Evolutionary conservation across 2,797 vertebrate genomes (phyloP), one percentile per base, ranked within the genome.

Genomic region (Sitta carolinensis): DNA sequence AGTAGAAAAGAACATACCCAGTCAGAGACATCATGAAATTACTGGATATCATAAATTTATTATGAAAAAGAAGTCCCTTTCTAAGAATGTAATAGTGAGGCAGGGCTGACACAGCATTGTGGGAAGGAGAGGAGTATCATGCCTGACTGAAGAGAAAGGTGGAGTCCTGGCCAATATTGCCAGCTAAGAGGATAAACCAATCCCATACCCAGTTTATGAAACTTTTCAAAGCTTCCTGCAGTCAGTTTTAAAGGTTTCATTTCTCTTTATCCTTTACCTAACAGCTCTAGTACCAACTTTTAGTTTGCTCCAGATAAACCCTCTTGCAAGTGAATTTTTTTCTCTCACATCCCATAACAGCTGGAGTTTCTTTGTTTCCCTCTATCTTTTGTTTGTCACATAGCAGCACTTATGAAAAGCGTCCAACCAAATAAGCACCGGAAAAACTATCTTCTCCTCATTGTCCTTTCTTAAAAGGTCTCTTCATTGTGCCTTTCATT

Each of bases 291-390:
- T 61, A 38, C 29, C 59, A 29, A 52, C 63, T 67, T 94, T 69
- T 32, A 38, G 4, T 66, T 80, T 92, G 58, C 15, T 64, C 26
- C 9, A 34, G 34, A 72, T 20, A 86, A 86, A 73, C 6, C 2
- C 15, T n/a, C 2, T 51, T 54, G 45, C 40, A 85, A 54, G 26
- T 84, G 32, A 81, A 32, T 36, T 36, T 6, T 6, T 92, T 75
- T 63, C 43, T 27, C 22, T 72, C 57, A 58, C 1, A 9, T 59
- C 68, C 32, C 47, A 48, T 19, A 57, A 29, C 36, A 57, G n/a
- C 7, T 89, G 58, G n/a, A 84, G 11, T 72, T 83, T 67, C 61
- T 92, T 87, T 78, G 62, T 93, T 93, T 93, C 78, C 48, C 13
- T 87, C n/a, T 51, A 62, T 14, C 8, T 90, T 66, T 73, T 81